Evolutionary conservation across 30 jellyfish, hydroid and myxozoan genomes (phyloP).

Genomic region (Hydractinia echinata): DNA sequence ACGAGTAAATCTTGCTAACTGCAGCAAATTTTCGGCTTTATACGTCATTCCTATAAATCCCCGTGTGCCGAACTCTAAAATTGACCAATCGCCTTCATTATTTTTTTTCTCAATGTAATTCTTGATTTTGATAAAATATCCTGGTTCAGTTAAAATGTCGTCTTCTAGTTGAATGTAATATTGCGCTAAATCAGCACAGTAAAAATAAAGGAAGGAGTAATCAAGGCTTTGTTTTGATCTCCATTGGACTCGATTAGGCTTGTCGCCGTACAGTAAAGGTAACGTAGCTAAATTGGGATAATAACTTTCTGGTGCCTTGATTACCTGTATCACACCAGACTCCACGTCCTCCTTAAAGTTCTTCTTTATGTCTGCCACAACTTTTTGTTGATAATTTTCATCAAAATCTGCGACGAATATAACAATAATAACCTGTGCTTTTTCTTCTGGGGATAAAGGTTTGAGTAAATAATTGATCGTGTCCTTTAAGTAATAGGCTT

Average conservation of each 20-base stretch:
- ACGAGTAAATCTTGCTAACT: conserved; percentile 65
- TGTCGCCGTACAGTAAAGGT: conserved; percentile 77
- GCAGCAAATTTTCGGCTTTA: conserved; percentile 49
- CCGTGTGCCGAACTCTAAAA: conserved; percentile 90
- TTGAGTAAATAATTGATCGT: conserved; percentile 56
- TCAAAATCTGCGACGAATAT: conserved; percentile 63
- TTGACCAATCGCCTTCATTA: conserved; percentile 55
- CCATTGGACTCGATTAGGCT: conserved; percentile 69
- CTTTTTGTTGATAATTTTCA: conserved; percentile 34
- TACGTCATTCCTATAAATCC: conserved; percentile 97
- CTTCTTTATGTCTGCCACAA: conserved; percentile 26
- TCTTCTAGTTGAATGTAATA: conserved; percentile 91
- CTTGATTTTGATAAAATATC: conserved; percentile 49
- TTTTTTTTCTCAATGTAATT: conserved; percentile 44
- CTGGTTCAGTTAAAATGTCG: conserved; percentile 70
- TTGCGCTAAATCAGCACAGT: conserved; percentile 59
- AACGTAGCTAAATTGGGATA: conserved; percentile 61
- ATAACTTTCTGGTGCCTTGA: conserved; percentile 42
- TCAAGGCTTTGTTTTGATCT: conserved; percentile 91
- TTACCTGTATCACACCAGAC: conserved; percentile 48
- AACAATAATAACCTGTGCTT: conserved; percentile 52
- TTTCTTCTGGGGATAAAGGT: conserved; percentile 37
- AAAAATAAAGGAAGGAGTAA: conserved; percentile 67
- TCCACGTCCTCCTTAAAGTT: conserved; percentile 46
- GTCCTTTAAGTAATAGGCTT: conserved; percentile 66